These are phyloP conservation scores for Octopus sinensis DNA, from an alignment of 1,140 invertebrate species.

Conservation along the genomic window DNA sequence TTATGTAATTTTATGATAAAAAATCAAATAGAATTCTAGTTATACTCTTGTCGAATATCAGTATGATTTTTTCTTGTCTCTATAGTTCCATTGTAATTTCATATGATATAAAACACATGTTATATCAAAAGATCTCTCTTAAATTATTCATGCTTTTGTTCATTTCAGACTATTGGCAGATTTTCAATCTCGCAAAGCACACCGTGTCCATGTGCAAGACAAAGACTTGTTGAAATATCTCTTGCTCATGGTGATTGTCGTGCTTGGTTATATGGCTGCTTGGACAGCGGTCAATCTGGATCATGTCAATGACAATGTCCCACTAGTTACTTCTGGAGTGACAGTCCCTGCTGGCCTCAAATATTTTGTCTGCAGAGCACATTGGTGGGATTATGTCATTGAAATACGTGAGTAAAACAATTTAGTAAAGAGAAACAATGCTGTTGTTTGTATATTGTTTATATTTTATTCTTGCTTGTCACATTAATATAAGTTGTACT, in stretches of 20 bases:
- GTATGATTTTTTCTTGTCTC: too few relatives aligned
- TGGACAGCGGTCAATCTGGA: slow-evolving; percentile 71
- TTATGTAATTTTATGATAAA: too few relatives aligned
- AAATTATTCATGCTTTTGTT: neutral
- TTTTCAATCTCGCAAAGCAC: slow-evolving; percentile 80
- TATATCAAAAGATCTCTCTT: too few relatives aligned
- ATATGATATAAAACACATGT: too few relatives aligned
- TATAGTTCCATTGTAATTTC: too few relatives aligned
- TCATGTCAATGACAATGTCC: slow-evolving; percentile 35
- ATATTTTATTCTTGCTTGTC: too few relatives aligned
- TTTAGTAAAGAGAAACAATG: neutral
- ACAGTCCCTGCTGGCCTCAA: slow-evolving; percentile 58
- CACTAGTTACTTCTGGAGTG: slow-evolving; percentile 57
- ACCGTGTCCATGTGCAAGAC: slow-evolving; percentile 80
- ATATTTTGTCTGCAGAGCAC: slow-evolving; percentile 70
- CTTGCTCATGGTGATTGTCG: slow-evolving; percentile 71
- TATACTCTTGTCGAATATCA: too few relatives aligned
- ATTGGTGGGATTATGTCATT: slow-evolving; percentile 86
- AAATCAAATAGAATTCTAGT: too few relatives aligned
- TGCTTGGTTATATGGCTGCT: slow-evolving; percentile 79
- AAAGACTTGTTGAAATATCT: slow-evolving; percentile 81
- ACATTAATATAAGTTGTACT: too few relatives aligned
- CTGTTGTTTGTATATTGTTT: too few relatives aligned
- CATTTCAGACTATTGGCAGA: slow-evolving; percentile 63
- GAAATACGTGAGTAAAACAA: slow-evolving; percentile 64